Conservation (phyloP, 2,113 vertebrate genomes). For the Lepisosteus osseus region DNA sequence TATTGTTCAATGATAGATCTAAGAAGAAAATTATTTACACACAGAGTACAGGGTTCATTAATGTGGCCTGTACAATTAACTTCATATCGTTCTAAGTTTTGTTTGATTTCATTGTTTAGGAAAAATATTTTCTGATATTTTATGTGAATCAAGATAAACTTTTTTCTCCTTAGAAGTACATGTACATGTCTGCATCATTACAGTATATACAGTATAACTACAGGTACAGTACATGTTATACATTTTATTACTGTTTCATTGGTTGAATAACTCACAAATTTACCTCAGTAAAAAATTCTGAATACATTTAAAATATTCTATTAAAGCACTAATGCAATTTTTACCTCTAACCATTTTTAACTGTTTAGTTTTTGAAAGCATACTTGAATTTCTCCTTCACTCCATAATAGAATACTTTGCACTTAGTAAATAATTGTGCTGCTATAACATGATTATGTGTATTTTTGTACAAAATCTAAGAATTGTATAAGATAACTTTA, state of each 20-base stretch:
- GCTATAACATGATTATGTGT: slow-evolving; percentile 46
- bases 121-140: slow-evolving; percentile 15
- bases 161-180: too few relatives aligned
- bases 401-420: slow-evolving; percentile 47
- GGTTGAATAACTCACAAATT: neutral
- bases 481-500: slow-evolving; percentile 6
- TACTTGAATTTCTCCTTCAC: slow-evolving; percentile 46
- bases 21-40: too few relatives aligned
- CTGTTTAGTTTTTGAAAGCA: slow-evolving; percentile 32
- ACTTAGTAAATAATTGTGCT: slow-evolving; percentile 47
- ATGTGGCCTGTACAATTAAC: too few relatives aligned
- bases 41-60: too few relatives aligned
- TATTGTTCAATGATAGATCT: too few relatives aligned
- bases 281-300: slow-evolving; percentile 22
- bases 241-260: slow-evolving; percentile 37
- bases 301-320: slow-evolving; percentile 18
- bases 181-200: too few relatives aligned
- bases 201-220: neutral
- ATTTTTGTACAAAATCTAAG: slow-evolving; percentile 56
- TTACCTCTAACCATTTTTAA: slow-evolving; percentile 50
- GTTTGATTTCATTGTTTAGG: slow-evolving; percentile 22
- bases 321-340: slow-evolving; percentile 25
- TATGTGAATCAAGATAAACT: neutral
- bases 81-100: neutral
- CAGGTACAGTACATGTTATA: slow-evolving; percentile 28